Percentiles rank a stretch among this genome's conserved stretches.
These are phyloP conservation scores for Stegodyphus dumicola DNA, from an alignment of 1,140 invertebrate genomes.

Conservation along the genomic window DNA sequence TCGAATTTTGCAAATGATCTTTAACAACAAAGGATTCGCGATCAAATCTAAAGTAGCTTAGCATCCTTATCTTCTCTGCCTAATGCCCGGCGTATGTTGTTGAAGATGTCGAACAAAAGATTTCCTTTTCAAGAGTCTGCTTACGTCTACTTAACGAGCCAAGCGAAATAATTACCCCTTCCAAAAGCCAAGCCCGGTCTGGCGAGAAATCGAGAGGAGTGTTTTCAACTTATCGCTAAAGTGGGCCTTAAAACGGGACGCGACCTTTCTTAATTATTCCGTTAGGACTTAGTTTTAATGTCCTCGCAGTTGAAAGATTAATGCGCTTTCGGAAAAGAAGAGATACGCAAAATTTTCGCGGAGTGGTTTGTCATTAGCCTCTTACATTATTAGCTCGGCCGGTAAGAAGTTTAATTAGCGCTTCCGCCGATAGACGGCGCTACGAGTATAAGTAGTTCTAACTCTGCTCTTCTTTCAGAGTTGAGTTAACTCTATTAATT, in stretches of 20 bases:
- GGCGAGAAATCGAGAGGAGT: neutral
- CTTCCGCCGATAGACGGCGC: too few species aligned
- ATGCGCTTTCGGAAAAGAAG: neutral
- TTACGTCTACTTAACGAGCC: slow-evolving; percentile 22
- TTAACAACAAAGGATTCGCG: neutral
- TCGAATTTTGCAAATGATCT: slow-evolving; percentile 9
- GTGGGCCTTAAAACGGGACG: slow-evolving; percentile 26
- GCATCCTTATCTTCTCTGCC: slow-evolving; percentile 2
- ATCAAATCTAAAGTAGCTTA: slow-evolving; percentile 11
- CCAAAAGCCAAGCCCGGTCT: neutral
- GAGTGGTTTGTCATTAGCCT: too few species aligned
- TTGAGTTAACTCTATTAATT: too few species aligned
- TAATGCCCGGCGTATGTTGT: slow-evolving; percentile 2
- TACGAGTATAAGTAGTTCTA: too few species aligned
- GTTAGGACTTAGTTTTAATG: slow-evolving; percentile 18
- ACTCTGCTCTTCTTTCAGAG: too few species aligned
- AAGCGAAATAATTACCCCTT: slow-evolving; percentile 17
- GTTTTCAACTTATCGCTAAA: slow-evolving; percentile 6
- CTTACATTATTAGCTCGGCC: too few species aligned
- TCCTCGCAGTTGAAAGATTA: slow-evolving; percentile 5
- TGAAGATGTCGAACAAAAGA: slow-evolving; percentile 10
- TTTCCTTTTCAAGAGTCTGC: slow-evolving; percentile 6
- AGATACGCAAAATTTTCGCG: neutral
- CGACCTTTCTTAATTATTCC: slow-evolving; percentile 31
- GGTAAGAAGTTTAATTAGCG: too few species aligned